Evolutionary conservation across 1,140 invertebrate genomes (phyloP).

Genomic region (Scaptomyza montana): DNA sequence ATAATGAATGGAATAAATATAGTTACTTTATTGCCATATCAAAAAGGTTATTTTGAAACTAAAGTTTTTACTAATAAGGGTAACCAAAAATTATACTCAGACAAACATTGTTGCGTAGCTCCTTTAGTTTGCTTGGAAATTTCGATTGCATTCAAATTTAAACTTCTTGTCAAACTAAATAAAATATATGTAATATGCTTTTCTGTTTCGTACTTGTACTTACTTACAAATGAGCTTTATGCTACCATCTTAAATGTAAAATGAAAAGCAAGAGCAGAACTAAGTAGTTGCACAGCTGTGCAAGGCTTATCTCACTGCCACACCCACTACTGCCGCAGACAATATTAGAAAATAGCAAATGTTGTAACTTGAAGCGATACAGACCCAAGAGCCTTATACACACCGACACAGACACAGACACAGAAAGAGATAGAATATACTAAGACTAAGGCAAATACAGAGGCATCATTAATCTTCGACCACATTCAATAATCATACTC

Average conservation of each 20-base stretch:
- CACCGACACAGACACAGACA: not conserved
- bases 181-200: not conserved
- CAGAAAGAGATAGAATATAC: constrained; percentile 12
- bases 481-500: constrained; percentile 77
- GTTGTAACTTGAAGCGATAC: constrained; percentile 23
- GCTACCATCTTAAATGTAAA: constrained; percentile 7
- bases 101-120: too few species aligned
- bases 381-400: not conserved
- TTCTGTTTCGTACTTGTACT: not conserved
- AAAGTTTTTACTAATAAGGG: too few species aligned
- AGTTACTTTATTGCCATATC: too few species aligned
- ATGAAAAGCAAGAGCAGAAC: not conserved
- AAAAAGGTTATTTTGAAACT: too few species aligned
- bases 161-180: not conserved
- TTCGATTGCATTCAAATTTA: not conserved
- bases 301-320: constrained; percentile 25
- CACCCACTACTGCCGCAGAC: not conserved
- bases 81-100: too few species aligned
- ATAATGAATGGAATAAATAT: not conserved
- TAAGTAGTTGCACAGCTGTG: constrained; percentile 12
- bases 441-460: constrained; percentile 14
- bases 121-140: too few species aligned
- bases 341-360: constrained; percentile 41
- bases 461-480: constrained; percentile 77
- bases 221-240: constrained; percentile 29